Percentiles rank a stretch among this genome's conserved stretches.
phyloP scores from a whole-genome alignment of 2,888 invertebrate species.

The Plagodis dolabraria region DNA sequence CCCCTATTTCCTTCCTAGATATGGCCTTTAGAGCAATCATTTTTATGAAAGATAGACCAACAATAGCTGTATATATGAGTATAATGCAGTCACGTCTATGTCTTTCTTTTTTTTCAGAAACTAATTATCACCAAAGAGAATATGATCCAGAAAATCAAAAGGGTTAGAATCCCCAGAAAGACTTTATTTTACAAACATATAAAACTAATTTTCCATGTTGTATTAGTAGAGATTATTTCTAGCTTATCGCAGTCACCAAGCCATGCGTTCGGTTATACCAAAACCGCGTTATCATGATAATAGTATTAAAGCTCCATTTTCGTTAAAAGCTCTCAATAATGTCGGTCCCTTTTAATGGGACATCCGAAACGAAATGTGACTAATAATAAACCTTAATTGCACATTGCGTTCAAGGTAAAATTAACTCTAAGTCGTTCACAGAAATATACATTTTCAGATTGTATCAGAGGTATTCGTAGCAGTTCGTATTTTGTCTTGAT shows the following conservation, averaged over 20 bases:
- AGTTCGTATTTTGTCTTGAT: constrained; percentile 1
- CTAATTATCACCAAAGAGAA: too few species aligned
- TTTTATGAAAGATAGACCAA: too few species aligned
- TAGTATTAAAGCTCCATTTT: constrained; percentile 53
- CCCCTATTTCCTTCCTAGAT: too few species aligned
- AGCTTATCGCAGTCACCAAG: background rate
- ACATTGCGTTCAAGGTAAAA: constrained; percentile 9
- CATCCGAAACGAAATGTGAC: constrained; percentile 46
- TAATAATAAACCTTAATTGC: constrained; percentile 36
- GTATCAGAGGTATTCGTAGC: background rate
- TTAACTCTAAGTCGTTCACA: background rate
- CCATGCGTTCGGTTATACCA: constrained; percentile 13
- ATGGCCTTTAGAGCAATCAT: too few species aligned
- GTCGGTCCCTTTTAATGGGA: constrained; percentile 50
- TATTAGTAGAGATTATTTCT: too few species aligned
- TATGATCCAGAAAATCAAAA: too few species aligned
- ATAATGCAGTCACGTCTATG: too few species aligned
- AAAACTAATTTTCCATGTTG: too few species aligned
- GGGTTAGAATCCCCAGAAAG: too few species aligned
- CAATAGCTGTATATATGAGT: too few species aligned
- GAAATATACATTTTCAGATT: constrained; percentile 1
- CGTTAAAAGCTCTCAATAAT: constrained; percentile 60
- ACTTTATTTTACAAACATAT: too few species aligned
- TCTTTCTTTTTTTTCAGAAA: too few species aligned
- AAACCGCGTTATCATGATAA: constrained; percentile 44